Evolutionary conservation across 2,797 vertebrate genomes (phyloP).

Genomic region (Rousettus madagascariensis): DNA sequence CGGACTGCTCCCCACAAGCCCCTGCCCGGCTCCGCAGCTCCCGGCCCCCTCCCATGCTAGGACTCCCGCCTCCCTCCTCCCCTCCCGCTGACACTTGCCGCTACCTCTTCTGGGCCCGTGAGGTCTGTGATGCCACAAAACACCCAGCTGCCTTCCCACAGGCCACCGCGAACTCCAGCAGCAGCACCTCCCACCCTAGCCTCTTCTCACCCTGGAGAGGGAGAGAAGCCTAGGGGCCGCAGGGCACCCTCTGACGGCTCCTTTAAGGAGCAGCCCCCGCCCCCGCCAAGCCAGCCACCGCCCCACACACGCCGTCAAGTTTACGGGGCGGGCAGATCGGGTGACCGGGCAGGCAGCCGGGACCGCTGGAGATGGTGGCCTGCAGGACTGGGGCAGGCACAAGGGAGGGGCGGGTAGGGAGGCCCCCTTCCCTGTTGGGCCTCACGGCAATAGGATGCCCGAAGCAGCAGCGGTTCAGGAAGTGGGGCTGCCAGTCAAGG

Average conservation of each 20-base stretch:
- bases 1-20: background rate
- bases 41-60: background rate
- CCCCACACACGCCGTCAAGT: constrained; percentile 54
- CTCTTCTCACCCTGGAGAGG: constrained; percentile 6
- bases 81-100: constrained; percentile 41
- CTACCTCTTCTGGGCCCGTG: background rate
- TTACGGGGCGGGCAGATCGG: constrained; percentile 24
- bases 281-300: constrained; percentile 57
- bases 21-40: background rate
- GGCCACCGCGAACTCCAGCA: background rate
- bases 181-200: background rate
- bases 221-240: background rate
- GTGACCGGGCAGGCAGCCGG: background rate
- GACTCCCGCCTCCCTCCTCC: background rate
- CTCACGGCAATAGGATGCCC: background rate
- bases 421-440: background rate
- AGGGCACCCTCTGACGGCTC: constrained; percentile 48
- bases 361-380: constrained; percentile 20
- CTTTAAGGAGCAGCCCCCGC: constrained; percentile 68
- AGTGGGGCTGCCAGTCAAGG: background rate
- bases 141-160: background rate
- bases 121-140: background rate
- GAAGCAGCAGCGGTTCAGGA: background rate
- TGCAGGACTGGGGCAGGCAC: background rate
- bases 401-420: background rate